Evolutionary conservation across 2,888 invertebrate species (phyloP).

Genomic region (Apotomis turbidana): DNA sequence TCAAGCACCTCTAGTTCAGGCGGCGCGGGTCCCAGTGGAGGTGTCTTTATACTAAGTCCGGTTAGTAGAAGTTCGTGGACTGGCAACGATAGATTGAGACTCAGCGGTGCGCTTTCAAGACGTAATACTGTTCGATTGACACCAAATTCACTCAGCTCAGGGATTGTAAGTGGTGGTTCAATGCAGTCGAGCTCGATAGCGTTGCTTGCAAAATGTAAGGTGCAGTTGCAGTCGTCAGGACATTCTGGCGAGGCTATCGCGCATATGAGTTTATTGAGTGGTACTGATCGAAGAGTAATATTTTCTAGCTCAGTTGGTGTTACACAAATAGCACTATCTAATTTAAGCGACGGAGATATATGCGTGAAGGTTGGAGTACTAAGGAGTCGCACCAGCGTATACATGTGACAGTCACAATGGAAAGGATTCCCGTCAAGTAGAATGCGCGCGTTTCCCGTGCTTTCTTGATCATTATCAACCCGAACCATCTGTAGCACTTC

Average conservation of each 20-base stretch:
- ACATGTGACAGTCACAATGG: conserved; percentile 56
- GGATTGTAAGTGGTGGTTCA: conserved; percentile 16
- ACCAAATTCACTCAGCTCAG: conserved; percentile 5
- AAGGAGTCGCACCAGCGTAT: conserved; percentile 46
- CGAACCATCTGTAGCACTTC: not conserved
- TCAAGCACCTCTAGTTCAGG: conserved; percentile 47
- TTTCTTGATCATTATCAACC: not conserved
- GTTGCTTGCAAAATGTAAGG: conserved; percentile 32
- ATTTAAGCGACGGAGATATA: conserved; percentile 16
- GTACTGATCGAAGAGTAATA: conserved; percentile 43
- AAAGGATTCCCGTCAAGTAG: conserved; percentile 56
- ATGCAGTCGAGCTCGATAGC: conserved; percentile 28
- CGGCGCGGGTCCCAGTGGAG: conserved; percentile 40
- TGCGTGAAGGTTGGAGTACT: conserved; percentile 4
- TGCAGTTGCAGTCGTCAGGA: conserved; percentile 39
- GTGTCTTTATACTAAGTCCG: conserved; percentile 37
- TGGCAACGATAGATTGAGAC: conserved; percentile 15
- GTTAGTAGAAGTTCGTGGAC: conserved; percentile 38
- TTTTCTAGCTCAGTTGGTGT: conserved; percentile 42
- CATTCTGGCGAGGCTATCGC: conserved; percentile 37
- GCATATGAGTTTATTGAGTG: conserved; percentile 43
- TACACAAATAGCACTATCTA: conserved; percentile 19
- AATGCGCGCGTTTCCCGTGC: conserved; percentile 42
- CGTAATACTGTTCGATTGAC: conserved; percentile 33
- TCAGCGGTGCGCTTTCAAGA: conserved; percentile 23